Evolutionary conservation across 2,113 vertebrate genomes (phyloP).

Genomic region (Anthoscopus minutus): DNA sequence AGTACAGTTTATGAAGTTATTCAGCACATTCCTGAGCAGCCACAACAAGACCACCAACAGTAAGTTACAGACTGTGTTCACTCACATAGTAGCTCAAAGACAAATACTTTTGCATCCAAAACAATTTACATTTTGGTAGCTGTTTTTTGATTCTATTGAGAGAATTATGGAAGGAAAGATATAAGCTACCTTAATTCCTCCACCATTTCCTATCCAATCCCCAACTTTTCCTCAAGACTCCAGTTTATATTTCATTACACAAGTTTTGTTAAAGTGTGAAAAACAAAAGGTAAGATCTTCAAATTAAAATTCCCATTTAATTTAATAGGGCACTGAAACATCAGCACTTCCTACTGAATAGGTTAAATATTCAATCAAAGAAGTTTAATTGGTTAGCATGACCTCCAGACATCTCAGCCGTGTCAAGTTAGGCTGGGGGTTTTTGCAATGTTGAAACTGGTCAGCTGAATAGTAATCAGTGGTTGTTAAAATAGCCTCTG

Average conservation of each 20-base stretch:
- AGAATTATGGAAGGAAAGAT: not conserved
- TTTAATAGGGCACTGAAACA: not conserved
- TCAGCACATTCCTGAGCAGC: conserved; percentile 67
- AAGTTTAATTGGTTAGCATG: not conserved
- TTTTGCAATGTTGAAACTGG: not conserved
- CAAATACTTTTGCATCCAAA: not conserved
- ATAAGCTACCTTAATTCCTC: not conserved
- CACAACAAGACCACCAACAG: conserved; percentile 45
- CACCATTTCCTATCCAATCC: not conserved
- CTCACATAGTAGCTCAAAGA: not conserved
- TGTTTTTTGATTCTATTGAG: not conserved
- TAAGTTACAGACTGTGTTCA: conserved; percentile 43
- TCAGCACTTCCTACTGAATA: not conserved
- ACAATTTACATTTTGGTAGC: not conserved
- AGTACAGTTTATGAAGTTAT: conserved; percentile 76
- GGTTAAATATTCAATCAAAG: not conserved
- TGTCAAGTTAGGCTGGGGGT: accelerated
- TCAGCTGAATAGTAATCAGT: not conserved
- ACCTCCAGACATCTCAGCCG: not conserved
- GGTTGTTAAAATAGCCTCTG: not conserved
- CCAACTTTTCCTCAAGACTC: not conserved
- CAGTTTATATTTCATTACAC: not conserved
- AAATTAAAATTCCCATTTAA: not conserved
- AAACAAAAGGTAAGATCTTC: not conserved
- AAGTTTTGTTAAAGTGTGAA: not conserved